Conservation (phyloP, 2,888 invertebrate genomes). For the Cabera pusaria region DNA sequence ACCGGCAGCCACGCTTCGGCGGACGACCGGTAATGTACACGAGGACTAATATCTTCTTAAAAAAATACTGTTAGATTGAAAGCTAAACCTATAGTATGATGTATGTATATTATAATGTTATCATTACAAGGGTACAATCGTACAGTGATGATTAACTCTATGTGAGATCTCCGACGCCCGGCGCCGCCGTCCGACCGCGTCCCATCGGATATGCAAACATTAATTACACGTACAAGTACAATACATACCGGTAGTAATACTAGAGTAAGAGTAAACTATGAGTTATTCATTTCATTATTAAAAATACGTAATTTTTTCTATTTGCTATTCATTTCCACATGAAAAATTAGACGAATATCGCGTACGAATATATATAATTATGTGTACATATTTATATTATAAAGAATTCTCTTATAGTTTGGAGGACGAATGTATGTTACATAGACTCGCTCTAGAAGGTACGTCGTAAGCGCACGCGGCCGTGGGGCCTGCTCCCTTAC, state of each 20-base stretch:
- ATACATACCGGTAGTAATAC: slow-evolving; percentile 71
- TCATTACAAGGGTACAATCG: slow-evolving; percentile 75
- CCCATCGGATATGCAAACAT: slow-evolving; percentile 80
- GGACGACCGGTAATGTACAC: slow-evolving; percentile 75
- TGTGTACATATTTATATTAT: slow-evolving; percentile 79
- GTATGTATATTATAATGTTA: slow-evolving; percentile 68
- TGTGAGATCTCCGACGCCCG: slow-evolving; percentile 81
- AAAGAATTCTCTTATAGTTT: slow-evolving; percentile 72
- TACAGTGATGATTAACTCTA: slow-evolving; percentile 79
- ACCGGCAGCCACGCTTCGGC: slow-evolving; percentile 66
- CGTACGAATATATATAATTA: slow-evolving; percentile 80
- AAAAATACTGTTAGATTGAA: slow-evolving; percentile 84
- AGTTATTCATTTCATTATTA: slow-evolving; percentile 81
- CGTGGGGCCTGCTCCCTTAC: slow-evolving; percentile 75
- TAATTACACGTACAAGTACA: slow-evolving; percentile 64
- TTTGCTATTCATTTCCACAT: slow-evolving; percentile 78
- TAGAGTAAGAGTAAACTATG: slow-evolving; percentile 64
- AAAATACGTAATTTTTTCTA: slow-evolving; percentile 83
- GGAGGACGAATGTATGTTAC: slow-evolving; percentile 82
- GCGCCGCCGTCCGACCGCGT: slow-evolving; percentile 68
- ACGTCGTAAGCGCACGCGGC: slow-evolving; percentile 81
- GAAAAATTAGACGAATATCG: slow-evolving; percentile 79
- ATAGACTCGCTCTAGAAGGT: slow-evolving; percentile 82
- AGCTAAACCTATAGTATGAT: slow-evolving; percentile 80
- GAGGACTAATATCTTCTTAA: slow-evolving; percentile 83